These are phyloP conservation scores for Paedocypris micromegethes DNA, from an alignment of 2,797 vertebrate genomes.

Conservation along the genomic window DNA sequence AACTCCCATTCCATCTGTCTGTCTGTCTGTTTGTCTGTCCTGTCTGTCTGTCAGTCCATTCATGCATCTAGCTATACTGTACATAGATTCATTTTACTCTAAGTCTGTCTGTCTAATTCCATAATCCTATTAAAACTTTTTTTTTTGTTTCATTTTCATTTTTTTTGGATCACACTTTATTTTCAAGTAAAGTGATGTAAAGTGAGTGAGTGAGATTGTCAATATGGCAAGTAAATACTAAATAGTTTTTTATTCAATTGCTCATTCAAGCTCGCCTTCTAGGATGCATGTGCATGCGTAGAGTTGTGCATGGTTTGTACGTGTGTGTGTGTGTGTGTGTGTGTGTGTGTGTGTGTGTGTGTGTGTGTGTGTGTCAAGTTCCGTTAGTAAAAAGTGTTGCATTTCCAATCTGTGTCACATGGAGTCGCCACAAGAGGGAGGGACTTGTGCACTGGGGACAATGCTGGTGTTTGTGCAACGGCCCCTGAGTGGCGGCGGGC, in stretches of 20 bases:
- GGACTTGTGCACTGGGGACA: conserved; percentile 71
- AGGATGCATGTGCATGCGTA: too few relatives aligned
- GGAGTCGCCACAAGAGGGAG: conserved; percentile 67
- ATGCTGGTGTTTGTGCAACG: conserved; percentile 76
- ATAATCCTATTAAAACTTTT: background rate
- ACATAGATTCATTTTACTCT: background rate
- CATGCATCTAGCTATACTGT: background rate
- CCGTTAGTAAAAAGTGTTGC: conserved; percentile 59
- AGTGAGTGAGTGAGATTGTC: too few relatives aligned
- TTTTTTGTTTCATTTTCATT: background rate
- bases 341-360: conserved; percentile 25
- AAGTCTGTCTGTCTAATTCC: background rate
- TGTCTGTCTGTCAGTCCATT: background rate
- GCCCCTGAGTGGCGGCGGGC: conserved; percentile 67
- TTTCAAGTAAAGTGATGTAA: too few relatives aligned
- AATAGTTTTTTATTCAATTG: too few relatives aligned
- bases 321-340: background rate
- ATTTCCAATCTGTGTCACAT: conserved; percentile 59
- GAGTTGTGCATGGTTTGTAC: too few relatives aligned
- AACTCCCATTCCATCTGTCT: background rate
- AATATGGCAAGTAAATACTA: too few relatives aligned
- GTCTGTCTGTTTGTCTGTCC: conserved; percentile 3
- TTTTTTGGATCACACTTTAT: too few relatives aligned
- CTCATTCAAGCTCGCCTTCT: too few relatives aligned
- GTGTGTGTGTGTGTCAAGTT: conserved; percentile 46